Percentiles rank a stretch among this genome's conserved stretches.
Conservation (phyloP, 2,797 vertebrate species). For the Aplochiton taeniatus region DNA sequence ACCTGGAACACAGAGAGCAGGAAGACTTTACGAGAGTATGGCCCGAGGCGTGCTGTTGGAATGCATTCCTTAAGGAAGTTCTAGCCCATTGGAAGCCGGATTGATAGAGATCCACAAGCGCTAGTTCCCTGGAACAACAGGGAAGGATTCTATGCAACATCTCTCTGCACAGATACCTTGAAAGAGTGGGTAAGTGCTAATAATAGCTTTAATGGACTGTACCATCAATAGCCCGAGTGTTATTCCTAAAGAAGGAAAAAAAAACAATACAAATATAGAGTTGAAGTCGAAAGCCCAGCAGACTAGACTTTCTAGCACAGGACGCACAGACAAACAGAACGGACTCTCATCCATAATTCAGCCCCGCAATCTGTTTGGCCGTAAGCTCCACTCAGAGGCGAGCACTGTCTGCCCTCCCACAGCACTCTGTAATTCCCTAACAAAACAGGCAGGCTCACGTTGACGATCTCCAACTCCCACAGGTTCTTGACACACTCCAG, state of each 20-base stretch:
- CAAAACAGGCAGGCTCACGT: constrained; percentile 75
- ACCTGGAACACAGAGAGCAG: constrained; percentile 74
- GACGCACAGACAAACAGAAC: constrained; percentile 63
- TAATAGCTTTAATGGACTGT: neutral
- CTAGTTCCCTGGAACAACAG: neutral
- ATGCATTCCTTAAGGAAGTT: no score
- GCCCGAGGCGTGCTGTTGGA: no score
- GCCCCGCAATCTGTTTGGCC: constrained; percentile 70
- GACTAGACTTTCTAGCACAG: constrained; percentile 42
- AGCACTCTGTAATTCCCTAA: constrained; percentile 56
- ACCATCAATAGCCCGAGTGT: constrained; percentile 33
- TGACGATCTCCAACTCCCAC: constrained; percentile 98
- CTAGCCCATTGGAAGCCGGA: no score
- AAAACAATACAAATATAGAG: constrained; percentile 46
- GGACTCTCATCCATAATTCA: constrained; percentile 75
- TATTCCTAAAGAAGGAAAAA: constrained; percentile 32
- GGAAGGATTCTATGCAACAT: no score
- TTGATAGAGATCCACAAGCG: no score
- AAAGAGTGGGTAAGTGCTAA: no score
- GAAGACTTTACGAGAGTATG: neutral
- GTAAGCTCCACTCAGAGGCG: constrained; percentile 56
- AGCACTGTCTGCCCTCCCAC: constrained; percentile 54
- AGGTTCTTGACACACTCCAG: constrained; percentile 96
- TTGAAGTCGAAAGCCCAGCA: no score
- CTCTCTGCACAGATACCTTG: no score